phyloP scores from a whole-genome alignment of 2,888 invertebrate species.

The Mythimna impura region DNA sequence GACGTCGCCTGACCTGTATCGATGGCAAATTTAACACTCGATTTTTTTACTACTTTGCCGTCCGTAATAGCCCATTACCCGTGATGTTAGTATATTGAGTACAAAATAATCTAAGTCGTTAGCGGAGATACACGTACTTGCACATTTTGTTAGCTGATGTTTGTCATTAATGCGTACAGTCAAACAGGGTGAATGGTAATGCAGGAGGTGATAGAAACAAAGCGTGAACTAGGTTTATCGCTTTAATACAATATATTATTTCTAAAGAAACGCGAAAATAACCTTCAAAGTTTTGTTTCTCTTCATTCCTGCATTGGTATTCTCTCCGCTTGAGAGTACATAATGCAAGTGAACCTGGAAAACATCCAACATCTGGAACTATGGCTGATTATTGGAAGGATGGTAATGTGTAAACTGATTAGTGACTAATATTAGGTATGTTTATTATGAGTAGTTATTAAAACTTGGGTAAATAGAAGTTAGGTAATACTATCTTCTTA shows the following conservation, averaged over 20 bases:
- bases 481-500: slow-evolving; percentile 5
- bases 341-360: slow-evolving; percentile 9
- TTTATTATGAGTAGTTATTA: slow-evolving; percentile 2
- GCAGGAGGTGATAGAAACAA: too few relatives aligned
- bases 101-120: slow-evolving; percentile 9
- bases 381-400: neutral
- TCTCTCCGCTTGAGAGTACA: neutral
- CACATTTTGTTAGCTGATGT: slow-evolving; percentile 4
- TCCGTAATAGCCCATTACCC: slow-evolving; percentile 9
- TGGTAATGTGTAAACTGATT: neutral
- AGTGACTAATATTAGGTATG: neutral
- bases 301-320: too few relatives aligned
- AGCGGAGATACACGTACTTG: neutral
- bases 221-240: too few relatives aligned
- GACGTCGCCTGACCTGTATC: slow-evolving; percentile 33
- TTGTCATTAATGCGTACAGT: neutral
- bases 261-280: too few relatives aligned
- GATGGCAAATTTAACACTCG: slow-evolving; percentile 21
- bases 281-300: too few relatives aligned
- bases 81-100: slow-evolving; percentile 15
- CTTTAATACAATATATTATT: too few relatives aligned
- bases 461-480: neutral
- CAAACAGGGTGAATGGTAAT: too few relatives aligned
- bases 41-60: slow-evolving; percentile 19
- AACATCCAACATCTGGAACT: slow-evolving; percentile 9